Evolutionary conservation across 2,888 invertebrate species (phyloP), one percentile per base, ranked within the genome.

Genomic region (Notodonta dromedarius): DNA sequence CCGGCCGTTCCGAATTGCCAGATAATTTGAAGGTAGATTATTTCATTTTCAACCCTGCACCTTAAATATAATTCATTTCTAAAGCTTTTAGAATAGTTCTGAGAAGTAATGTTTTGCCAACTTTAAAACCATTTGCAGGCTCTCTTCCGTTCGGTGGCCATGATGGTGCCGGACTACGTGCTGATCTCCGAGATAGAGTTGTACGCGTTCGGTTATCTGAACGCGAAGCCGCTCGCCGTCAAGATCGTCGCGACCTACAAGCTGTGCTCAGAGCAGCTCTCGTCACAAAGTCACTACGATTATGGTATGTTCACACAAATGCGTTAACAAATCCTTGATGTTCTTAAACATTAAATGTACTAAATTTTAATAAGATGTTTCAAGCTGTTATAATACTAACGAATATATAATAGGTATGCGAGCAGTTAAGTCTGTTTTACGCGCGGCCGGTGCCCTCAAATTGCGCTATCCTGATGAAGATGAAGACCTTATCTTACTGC

Each of bases 151-250:
- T 98, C 98, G 0, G 98, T 99, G 50, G 98, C 98, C 12, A 99
- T 99, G 98, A 98, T 98, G 98, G 98, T 98, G 16, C 99, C 99
- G 0, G 98, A 99, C 88, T 98, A 98, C 84, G 98, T 98, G 24
- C 89, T 99, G 56, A 99, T 99, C 79, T 97, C 98, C 0, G 98
- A 99, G 93, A 98, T 98, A 66, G 98, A 98, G 60, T 89, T 99
- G 53, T 99, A 98, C 81, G 98, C 99, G 0, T 98, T 96, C 83
- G 99, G 99, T 4, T 99, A 98, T 84, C 94, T 98, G 60, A 96
- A 96, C 76, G 98, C 98, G 0, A 96, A 98, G 73, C 97, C 97
- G 0, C 87, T 99, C 48, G 97, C 98, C 0, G 96, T 98, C 24
- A 99, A 99, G 93, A 98, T 99, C 77, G 98, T 98, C 4, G 98